Evolutionary conservation across 1,140 invertebrate genomes (phyloP), one percentile per base, ranked within the genome.

Genomic region (Heliothis subflexa): DNA sequence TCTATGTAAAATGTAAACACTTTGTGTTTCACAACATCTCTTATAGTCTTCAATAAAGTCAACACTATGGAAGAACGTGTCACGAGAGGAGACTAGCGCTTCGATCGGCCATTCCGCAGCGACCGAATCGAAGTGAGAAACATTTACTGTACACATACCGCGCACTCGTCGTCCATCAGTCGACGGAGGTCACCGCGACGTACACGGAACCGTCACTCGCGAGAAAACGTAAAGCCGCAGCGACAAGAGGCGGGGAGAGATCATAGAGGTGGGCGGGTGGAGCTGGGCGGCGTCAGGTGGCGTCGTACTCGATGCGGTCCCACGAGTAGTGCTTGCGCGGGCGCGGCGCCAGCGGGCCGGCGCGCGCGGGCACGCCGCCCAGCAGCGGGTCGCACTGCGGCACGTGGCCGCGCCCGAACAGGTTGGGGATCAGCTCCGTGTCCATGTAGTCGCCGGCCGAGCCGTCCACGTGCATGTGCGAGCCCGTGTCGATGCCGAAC

Each of bases 331-430:
- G 93, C 78, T 91, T 93, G 64, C 81, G 88, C 11, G 90, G 86
- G 21, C 93, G 90, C 0, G 91, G 83, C 72, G 93, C 89, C 50
- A 93, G 85, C 25, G 18, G 62, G n/a, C 93, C 90, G 1, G 90
- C 87, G 7, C 91, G 82, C 73, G 92, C 83, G 0, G 21, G 18
- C 52, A 90, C 90, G 47, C 90, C 93, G 49, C 94, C 93, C 71
- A 95, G 89, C 79, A 95, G 86, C 52, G 94, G 94, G 83, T 95
- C 94, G 81, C 92, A 94, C 81, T 90, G 94, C 47, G 90, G 90
- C 81, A 91, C 84, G 80, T 92, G 89, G 13, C 88, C 92, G 64
- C 87, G 90, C 57, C 92, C 90, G 86, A 92, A 95, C 74, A 90
- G 78, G 85, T 91, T 95, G 10, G 89, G 93, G 49, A 92, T 89